Percentiles rank a stretch among this genome's conserved stretches.
phyloP scores from a whole-genome alignment of 2,113 vertebrate genomes.

The Felis catus region F.catus_Fca126_mat1.0 CM031412.1:26146501-26147000 shows the following conservation, averaged over 20 bases:
- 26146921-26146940: too few species aligned
- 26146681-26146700: slow-evolving; percentile 67
- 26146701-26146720: slow-evolving; percentile 65
- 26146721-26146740: slow-evolving; percentile 44
- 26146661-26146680: slow-evolving; percentile 44
- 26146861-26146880: too few species aligned
- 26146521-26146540: neutral
- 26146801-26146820: too few species aligned
- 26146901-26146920: too few species aligned
- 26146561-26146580: neutral
- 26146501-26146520: slow-evolving; percentile 40
- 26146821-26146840: too few species aligned
- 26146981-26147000: neutral
- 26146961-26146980: slow-evolving; percentile 53
- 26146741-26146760: neutral
- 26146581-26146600: neutral
- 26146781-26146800: too few species aligned
- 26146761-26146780: too few species aligned
- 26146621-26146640: neutral
- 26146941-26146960: too few species aligned
- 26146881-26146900: too few species aligned
- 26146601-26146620: neutral
- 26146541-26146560: neutral
- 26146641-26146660: neutral
- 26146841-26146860: too few species aligned